phyloP scores from a whole-genome alignment of 2,888 invertebrate species.

The Acheta domesticus region DNA sequence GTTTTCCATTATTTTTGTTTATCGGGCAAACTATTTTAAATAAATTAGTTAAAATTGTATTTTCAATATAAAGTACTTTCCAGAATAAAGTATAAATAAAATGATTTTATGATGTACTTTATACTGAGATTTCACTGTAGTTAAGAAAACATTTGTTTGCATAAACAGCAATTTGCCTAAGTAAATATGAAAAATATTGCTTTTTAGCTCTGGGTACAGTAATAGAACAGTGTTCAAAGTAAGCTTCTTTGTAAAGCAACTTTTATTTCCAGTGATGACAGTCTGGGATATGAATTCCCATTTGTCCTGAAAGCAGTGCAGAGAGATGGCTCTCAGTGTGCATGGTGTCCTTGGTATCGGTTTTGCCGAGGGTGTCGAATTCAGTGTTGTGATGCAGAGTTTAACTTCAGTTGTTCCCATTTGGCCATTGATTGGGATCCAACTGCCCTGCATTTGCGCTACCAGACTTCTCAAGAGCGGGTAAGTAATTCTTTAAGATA shows the following conservation, averaged over 20 bases:
- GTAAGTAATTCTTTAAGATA: conserved; percentile 45
- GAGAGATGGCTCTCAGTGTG: conserved; percentile 68
- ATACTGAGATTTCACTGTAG: too few relatives aligned
- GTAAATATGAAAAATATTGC: too few relatives aligned
- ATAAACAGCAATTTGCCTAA: too few relatives aligned
- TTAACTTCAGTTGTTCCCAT: conserved; percentile 43
- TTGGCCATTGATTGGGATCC: conserved; percentile 94
- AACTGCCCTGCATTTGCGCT: conserved; percentile 85
- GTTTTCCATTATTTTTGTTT: too few relatives aligned
- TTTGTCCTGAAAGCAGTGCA: conserved; percentile 80
- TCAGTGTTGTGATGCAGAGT: conserved; percentile 55
- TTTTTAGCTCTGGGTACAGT: too few relatives aligned
- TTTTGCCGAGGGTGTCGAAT: conserved; percentile 85
- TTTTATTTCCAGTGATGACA: conserved; percentile 73
- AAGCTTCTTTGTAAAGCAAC: not conserved
- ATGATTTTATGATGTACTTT: too few relatives aligned
- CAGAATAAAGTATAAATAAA: too few relatives aligned
- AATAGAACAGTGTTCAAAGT: not conserved
- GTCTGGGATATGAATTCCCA: conserved; percentile 86
- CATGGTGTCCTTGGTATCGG: conserved; percentile 73
- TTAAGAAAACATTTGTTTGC: too few relatives aligned
- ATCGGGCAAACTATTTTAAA: too few relatives aligned
- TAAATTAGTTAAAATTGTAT: too few relatives aligned
- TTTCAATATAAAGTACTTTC: too few relatives aligned
- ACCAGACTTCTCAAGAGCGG: conserved; percentile 73